Evolutionary conservation across 2,797 vertebrate species (phyloP).

Genomic region (Pseudomugil gertrudae): DNA sequence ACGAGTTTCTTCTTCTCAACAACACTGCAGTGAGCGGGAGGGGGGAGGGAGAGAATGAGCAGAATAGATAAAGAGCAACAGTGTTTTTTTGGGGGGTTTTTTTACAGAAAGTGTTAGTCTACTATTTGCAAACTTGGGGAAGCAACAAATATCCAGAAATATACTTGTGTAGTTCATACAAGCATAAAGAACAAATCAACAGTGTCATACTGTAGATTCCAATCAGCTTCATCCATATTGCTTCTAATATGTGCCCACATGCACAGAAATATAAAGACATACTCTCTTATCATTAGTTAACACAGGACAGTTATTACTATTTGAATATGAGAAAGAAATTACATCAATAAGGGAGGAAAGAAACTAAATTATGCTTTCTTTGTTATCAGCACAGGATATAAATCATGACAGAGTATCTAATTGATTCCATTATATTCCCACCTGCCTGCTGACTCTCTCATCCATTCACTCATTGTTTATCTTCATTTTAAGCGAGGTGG

Average conservation of each 20-base stretch:
- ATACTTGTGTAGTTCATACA: conserved; percentile 17
- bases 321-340: conserved; percentile 65
- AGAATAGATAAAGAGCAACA: conserved; percentile 36
- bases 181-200: conserved; percentile 26
- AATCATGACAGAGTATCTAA: conserved; percentile 77
- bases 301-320: conserved; percentile 27
- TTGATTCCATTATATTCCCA: conserved; percentile 78
- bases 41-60: conserved; percentile 36
- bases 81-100: conserved; percentile 36
- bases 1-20: conserved; percentile 57
- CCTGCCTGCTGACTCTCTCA: conserved; percentile 65
- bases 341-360: conserved; percentile 38
- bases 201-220: too few species aligned
- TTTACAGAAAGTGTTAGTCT: conserved; percentile 34
- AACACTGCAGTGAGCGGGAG: conserved; percentile 43
- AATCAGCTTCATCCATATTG: conserved; percentile 13
- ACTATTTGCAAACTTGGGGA: conserved; percentile 36
- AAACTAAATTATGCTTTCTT: conserved; percentile 66
- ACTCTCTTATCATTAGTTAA: conserved; percentile 28
- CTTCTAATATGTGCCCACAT: conserved; percentile 25
- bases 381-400: conserved; percentile 71
- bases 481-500: conserved; percentile 63
- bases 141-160: conserved; percentile 19
- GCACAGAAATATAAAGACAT: conserved; percentile 2
- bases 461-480: conserved; percentile 68